Percentiles rank a stretch among this genome's conserved stretches.
phyloP scores from a whole-genome alignment of 2,113 vertebrate genomes.

The Arvicanthis niloticus region DNA sequence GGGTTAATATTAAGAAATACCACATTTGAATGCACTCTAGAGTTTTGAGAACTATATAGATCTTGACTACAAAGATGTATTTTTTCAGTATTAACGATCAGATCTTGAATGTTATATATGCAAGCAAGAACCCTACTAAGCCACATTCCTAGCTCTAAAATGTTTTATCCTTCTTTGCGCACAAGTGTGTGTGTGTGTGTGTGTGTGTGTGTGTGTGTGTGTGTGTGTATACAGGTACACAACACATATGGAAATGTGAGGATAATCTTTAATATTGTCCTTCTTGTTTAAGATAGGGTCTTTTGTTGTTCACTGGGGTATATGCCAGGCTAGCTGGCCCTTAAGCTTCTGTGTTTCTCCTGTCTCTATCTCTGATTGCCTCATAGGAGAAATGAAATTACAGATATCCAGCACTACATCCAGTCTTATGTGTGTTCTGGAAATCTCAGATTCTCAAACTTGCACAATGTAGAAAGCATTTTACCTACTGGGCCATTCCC shows the following conservation, averaged over 20 bases:
- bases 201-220: not conserved
- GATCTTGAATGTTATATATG: not conserved
- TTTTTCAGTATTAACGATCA: not conserved
- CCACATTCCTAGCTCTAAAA: not conserved
- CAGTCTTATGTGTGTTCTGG: not conserved
- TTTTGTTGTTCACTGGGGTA: not conserved
- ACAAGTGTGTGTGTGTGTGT: no score
- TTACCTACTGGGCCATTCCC: not conserved
- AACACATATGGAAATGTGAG: not conserved
- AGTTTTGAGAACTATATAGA: not conserved
- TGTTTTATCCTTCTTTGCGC: not conserved
- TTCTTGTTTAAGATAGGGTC: not conserved
- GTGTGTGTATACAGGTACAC: not conserved
- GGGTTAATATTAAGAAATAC: constrained; percentile 28
- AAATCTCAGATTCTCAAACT: not conserved
- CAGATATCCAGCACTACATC: not conserved
- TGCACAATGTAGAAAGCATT: not conserved
- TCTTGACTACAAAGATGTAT: not conserved
- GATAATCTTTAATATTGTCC: not conserved
- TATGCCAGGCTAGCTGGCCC: not conserved
- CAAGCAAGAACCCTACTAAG: not conserved
- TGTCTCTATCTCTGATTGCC: not conserved
- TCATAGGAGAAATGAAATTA: not conserved
- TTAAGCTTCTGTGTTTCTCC: not conserved
- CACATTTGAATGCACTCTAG: not conserved